Evolutionary conservation across 1,140 invertebrate species (phyloP), one percentile per base, ranked within the genome.

Genomic region (Ceratosolen solmsi): DNA sequence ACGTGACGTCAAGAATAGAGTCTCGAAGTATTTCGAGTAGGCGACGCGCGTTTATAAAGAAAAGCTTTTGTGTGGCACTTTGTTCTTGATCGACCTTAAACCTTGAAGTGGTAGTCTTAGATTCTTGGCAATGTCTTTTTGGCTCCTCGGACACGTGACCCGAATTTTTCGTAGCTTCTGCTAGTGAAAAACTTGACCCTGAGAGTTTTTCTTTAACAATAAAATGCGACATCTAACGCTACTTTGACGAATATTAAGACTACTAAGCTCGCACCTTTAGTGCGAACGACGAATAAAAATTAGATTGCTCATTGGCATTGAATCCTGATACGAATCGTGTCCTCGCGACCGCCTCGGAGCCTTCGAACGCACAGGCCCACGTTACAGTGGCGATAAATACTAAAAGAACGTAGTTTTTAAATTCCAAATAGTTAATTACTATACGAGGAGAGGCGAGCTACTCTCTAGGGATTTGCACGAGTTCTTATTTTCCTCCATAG

Each of bases 171-270:
- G 86, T 87, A 82, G 87, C 87, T 83, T 79, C 71, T 56, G 15
- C 60, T 58, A 82, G 51, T 85, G 82, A 83, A 84, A 88, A 85
- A 84, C 87, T 88, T 88, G 87, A 89, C 88, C 89, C 80, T 89
- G 87, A 89, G 82, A 75, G 76, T 85, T 81, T 77, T 77, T 79
- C 36, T 15, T 33, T 58, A 68, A 81, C 77, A 81, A 81, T 78
- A 41, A 22, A 46, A 27, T n/a, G 33, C 76, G 38, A 49, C 36
- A 56, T 22, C 71, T 30, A 20, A 73, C 25, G 15, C 0, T 68
- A 17, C 5, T 38, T 68, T 9, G 7, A 38, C 13, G 20, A 38
- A 68, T 68, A 68, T 38, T 65, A 8, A n/a, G n/a, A n/a, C n/a
- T n/a, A n/a, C n/a, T n/a, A n/a, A n/a, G 33, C 17, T 3, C 22